Conservation (phyloP, 2,113 vertebrate genomes). For the Eudyptes chrysolophus region DNA sequence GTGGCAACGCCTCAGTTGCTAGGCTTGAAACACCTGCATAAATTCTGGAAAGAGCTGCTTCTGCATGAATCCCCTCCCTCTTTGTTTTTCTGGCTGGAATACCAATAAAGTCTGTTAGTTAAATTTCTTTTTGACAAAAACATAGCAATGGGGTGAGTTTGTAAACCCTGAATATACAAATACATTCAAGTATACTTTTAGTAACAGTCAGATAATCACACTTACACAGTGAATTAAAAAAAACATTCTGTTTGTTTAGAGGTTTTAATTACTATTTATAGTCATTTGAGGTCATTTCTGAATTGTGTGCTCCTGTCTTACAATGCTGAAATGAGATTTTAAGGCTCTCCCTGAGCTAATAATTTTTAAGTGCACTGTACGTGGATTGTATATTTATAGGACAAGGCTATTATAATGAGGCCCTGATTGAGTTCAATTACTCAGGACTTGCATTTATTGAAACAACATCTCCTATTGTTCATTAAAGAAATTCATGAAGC, state of each 20-base stretch:
- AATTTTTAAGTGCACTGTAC: neutral
- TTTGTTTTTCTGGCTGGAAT: neutral
- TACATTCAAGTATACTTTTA: neutral
- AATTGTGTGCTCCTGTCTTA: neutral
- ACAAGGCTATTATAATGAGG: neutral
- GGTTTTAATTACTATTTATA: neutral
- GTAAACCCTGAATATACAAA: neutral
- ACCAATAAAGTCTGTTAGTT: neutral
- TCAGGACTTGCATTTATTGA: neutral
- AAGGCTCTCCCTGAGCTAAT: neutral
- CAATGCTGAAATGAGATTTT: neutral
- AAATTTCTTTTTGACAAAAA: neutral
- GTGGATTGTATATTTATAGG: neutral
- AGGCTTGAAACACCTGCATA: neutral
- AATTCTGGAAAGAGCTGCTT: neutral
- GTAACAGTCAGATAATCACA: neutral
- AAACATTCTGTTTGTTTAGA: neutral
- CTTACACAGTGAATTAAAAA: neutral
- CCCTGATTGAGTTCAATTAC: neutral
- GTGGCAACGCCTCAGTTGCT: rapidly evolving
- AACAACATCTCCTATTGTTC: neutral
- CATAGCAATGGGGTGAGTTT: neutral
- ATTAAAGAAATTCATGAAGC: neutral
- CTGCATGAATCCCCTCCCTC: neutral
- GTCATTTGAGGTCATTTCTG: neutral